phyloP scores from a whole-genome alignment of 2,888 invertebrate species.

The Rotaria magnacalcarata region DNA sequence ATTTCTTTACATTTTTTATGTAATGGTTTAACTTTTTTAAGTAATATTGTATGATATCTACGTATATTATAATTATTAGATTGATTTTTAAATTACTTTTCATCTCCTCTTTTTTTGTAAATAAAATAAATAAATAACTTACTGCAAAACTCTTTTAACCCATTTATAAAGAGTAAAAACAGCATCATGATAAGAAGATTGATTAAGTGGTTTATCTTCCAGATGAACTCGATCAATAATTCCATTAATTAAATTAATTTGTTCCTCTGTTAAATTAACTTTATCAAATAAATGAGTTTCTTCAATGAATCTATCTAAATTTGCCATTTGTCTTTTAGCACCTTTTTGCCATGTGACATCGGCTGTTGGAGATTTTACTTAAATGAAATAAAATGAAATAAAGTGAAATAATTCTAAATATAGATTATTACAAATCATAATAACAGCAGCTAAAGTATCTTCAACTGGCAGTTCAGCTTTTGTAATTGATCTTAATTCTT shows the following conservation, averaged over 20 bases:
- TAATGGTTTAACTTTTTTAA: constrained; percentile 57
- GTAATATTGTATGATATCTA: constrained; percentile 57
- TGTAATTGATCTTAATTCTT: constrained; percentile 55
- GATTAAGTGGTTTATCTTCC: constrained; percentile 36
- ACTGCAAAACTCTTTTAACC: constrained; percentile 56
- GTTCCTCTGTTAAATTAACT: constrained; percentile 55
- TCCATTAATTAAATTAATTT: constrained; percentile 56
- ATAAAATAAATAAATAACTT: constrained; percentile 46
- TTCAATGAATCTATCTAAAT: constrained; percentile 55
- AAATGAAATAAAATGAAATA: not conserved
- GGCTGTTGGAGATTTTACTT: constrained; percentile 58
- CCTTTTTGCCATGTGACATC: constrained; percentile 60
- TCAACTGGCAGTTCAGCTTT: constrained; percentile 58
- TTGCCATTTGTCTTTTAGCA: constrained; percentile 59
- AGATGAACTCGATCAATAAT: constrained; percentile 49
- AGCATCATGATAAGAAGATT: constrained; percentile 51
- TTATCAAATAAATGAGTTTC: constrained; percentile 59
- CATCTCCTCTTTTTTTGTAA: not conserved
- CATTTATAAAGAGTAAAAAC: constrained; percentile 57
- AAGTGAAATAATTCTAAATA: not conserved
- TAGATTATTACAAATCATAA: constrained; percentile 54
- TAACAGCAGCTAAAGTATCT: constrained; percentile 58
- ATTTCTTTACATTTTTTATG: constrained; percentile 58
- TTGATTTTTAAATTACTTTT: not conserved
- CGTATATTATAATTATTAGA: too few species aligned